Percentiles rank a stretch among this genome's conserved stretches.
Evolutionary conservation across 2,113 vertebrate genomes (phyloP).

Genomic region (Herpetotheres cachinnans): DNA sequence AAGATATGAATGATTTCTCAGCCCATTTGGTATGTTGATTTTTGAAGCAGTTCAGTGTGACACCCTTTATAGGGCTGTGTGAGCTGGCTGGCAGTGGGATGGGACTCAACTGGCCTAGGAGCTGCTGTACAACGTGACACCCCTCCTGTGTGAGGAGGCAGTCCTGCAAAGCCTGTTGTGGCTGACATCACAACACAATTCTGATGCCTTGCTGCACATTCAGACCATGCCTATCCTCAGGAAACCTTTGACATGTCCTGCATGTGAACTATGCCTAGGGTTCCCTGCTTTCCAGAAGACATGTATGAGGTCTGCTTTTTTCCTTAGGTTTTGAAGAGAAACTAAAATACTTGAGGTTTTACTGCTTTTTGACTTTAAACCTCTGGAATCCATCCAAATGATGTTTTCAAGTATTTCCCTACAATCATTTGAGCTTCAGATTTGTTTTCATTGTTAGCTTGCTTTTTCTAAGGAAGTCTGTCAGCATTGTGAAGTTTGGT

Average conservation of each 20-base stretch:
- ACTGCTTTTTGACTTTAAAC: not conserved
- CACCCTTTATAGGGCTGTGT: not conserved
- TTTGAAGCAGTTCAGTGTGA: not conserved
- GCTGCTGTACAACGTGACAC: not conserved
- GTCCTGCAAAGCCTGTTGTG: not conserved
- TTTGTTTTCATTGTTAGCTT: not conserved
- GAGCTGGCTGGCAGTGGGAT: not conserved
- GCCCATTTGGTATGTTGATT: rapidly evolving
- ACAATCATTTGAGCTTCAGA: not conserved
- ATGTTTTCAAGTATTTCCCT: not conserved
- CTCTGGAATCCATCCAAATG: not conserved
- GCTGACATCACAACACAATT: not conserved
- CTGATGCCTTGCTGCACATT: rapidly evolving
- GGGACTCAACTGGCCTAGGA: not conserved
- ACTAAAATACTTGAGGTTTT: not conserved
- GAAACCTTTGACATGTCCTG: not conserved
- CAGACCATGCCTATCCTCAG: not conserved
- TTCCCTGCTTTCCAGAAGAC: not conserved
- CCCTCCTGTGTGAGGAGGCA: rapidly evolving
- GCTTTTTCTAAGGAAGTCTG: not conserved
- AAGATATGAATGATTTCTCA: not conserved
- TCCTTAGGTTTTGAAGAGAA: not conserved
- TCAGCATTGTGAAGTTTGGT: not conserved
- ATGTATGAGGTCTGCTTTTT: not conserved
- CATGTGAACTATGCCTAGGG: not conserved